Base-by-base conservation (phyloP, 2,797 vertebrate genomes). In the Toxotes lorentzi region DNA sequence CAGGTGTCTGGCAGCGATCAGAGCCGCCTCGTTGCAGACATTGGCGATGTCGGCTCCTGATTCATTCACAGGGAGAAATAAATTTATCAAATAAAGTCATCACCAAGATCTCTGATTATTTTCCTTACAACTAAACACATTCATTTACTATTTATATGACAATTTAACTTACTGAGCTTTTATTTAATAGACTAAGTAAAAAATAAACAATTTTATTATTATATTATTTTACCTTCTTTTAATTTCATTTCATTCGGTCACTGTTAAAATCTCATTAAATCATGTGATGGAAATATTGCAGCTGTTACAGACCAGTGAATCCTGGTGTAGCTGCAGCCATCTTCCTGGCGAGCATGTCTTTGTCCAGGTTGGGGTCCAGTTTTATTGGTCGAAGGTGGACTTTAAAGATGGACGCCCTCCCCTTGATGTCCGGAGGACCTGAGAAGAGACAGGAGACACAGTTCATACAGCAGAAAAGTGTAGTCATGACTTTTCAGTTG, bases 341-440 rank as follows among this genome's bases (percentile, higher is more conserved):
- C 85, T 92, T 96, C 77, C 95, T 91, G 1, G 94, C 94, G 1
- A 97, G 86, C 0, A 23, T 9, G 0, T 96, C 91, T 67, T 89
- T 86, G 74, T 90, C 89, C 75, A 96, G 48, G 34, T 1, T 73
- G 13, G 89, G 59, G 1, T 95, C 92, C 68, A 96, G 59, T 81
- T 95, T 97, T 66, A 96, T 92, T 0, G 95, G 96, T 9, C 88
- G 87, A 50, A 96, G 85, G 80, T 96, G 95, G 40, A 96, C 95
- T 85, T 94, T 96, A 88, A 96, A 96, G 85, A 97, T 95, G 61
- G 96, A 96, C 0, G 95, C 95, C 72, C 96, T 86, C 65, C 96
- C 96, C 84, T 96, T 96, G 73, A 97, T 95, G 77, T 96, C 96
- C 4, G 96, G 95, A 34, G 95, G 94, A 30, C 96, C 96, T 96